Percentiles rank a stretch among this genome's conserved stretches.
These are phyloP conservation scores for Helarctos malayanus DNA, from an alignment of 2,797 vertebrate species.

Conservation along the genomic window DNA sequence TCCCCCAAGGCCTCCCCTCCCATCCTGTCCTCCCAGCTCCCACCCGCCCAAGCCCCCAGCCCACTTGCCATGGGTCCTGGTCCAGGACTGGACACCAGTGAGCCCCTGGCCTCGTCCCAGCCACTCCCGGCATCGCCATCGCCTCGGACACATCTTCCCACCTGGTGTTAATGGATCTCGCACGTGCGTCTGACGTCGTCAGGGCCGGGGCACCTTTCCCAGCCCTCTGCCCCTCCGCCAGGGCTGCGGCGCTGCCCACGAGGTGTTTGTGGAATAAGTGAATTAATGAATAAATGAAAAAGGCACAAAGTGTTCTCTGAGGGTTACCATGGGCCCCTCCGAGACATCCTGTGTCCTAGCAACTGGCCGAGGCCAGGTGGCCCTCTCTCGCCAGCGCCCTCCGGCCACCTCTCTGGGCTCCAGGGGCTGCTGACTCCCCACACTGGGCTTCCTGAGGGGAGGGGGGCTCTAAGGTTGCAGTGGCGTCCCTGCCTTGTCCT, in stretches of 20 bases:
- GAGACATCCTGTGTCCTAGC: slow-evolving; percentile 70
- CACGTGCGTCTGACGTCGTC: background rate
- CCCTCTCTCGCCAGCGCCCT: background rate
- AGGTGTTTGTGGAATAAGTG: slow-evolving; percentile 75
- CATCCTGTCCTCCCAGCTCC: background rate
- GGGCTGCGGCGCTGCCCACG: background rate
- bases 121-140: fast-evolving
- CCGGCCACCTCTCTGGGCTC: background rate
- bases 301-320: slow-evolving; percentile 62
- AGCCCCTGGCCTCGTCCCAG: background rate
- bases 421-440: background rate
- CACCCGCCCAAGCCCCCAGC: fast-evolving
- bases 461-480: background rate
- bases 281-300: slow-evolving; percentile 81
- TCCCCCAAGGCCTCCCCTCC: background rate
- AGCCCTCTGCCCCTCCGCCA: background rate
- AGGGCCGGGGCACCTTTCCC: background rate
- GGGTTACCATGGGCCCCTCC: slow-evolving; percentile 62
- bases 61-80: background rate
- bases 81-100: fast-evolving
- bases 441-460: background rate
- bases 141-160: fast-evolving
- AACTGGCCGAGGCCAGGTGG: background rate
- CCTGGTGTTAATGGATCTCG: background rate
- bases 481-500: fast-evolving